phyloP scores from a whole-genome alignment of 2,113 vertebrate species.

The Grantiella picta region DNA sequence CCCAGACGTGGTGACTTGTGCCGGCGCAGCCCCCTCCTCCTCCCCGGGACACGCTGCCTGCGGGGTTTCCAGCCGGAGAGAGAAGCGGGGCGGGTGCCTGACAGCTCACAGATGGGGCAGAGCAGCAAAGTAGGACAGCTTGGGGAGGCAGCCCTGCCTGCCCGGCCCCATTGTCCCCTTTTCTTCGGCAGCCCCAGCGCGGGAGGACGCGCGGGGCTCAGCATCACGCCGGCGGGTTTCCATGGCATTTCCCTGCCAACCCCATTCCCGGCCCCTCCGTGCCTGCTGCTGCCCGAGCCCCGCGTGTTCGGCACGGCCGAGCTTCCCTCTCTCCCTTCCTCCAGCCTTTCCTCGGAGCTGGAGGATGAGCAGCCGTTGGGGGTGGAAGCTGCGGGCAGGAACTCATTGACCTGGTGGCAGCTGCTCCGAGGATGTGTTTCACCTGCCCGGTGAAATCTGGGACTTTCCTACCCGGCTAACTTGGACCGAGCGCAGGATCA shows the following conservation, averaged over 20 bases:
- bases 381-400: slow-evolving; percentile 11
- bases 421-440: neutral
- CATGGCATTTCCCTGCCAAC: slow-evolving; percentile 42
- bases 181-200: neutral
- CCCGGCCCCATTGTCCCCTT: slow-evolving; percentile 30
- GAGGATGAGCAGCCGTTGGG: neutral
- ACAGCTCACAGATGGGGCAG: slow-evolving; percentile 53
- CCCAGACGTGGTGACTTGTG: neutral
- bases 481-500: neutral
- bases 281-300: slow-evolving; percentile 21
- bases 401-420: neutral
- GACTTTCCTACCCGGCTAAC: slow-evolving; percentile 33
- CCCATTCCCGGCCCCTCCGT: neutral
- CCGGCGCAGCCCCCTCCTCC: neutral
- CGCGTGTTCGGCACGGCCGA: neutral
- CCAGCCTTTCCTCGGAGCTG: neutral
- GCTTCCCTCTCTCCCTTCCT: neutral
- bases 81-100: neutral
- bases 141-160: slow-evolving; percentile 25
- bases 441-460: neutral
- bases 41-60: neutral
- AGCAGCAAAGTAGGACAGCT: slow-evolving; percentile 56
- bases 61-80: neutral
- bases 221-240: slow-evolving; percentile 56
- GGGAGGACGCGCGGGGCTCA: slow-evolving; percentile 40